Conservation (phyloP, 2,888 invertebrate genomes). For the Ceriagrion tenellum region DNA sequence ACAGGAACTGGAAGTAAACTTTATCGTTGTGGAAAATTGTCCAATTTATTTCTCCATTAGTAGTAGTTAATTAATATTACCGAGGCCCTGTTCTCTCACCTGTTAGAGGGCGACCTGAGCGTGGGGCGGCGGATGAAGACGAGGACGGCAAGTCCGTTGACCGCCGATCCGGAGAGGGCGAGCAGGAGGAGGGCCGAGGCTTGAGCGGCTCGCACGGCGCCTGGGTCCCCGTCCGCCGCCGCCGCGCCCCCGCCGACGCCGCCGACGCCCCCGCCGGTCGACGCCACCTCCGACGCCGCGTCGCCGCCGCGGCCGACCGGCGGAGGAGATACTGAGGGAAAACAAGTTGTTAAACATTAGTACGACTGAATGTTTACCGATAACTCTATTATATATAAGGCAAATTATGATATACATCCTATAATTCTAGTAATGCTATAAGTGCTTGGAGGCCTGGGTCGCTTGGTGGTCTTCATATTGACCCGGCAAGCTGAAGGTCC, state of each 20-base stretch:
- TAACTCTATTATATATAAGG: too few species aligned
- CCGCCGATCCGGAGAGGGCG: conserved; percentile 59
- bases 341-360: background rate
- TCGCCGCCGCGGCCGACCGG: conserved; percentile 56
- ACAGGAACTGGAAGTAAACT: too few species aligned
- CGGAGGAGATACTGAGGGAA: background rate
- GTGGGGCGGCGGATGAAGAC: conserved; percentile 78
- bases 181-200: conserved; percentile 69
- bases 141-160: conserved; percentile 78
- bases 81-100: conserved; percentile 72
- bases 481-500: too few species aligned
- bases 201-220: conserved; percentile 68
- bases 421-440: too few species aligned
- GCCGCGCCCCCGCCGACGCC: background rate
- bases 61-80: too few species aligned
- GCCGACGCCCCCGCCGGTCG: conserved; percentile 5
- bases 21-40: too few species aligned
- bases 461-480: too few species aligned
- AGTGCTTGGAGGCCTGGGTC: too few species aligned
- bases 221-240: conserved; percentile 36
- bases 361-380: too few species aligned
- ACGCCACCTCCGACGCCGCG: conserved; percentile 58
- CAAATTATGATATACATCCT: too few species aligned
- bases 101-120: conserved; percentile 78
- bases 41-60: too few species aligned